Evolutionary conservation across 2,113 vertebrate genomes (phyloP), one percentile per base, ranked within the genome.

Genomic region (Forbesichthys papilliferus): DNA sequence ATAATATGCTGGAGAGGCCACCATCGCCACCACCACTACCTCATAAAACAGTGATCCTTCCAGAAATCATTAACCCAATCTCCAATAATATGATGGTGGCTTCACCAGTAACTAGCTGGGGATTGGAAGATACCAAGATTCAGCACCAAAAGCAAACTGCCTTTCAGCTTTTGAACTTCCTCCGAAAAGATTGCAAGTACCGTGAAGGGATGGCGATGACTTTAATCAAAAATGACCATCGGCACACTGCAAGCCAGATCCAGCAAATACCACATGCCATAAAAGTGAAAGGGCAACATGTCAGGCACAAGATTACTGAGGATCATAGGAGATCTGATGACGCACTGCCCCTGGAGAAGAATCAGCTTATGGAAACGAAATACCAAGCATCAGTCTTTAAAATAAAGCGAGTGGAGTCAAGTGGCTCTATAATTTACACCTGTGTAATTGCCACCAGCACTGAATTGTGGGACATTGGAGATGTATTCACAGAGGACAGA

Each of bases 381-480:
- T 69, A 62, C 61, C 71, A 73, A 18, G 48, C 18, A 5, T 81
- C 88, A 0, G 55, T 91, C 27, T 92, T 93, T 64, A 86, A 61
- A 52, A 54, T 89, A 0, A 92, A 92, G 61, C 51, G 16, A 56
- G 68, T 74, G 1, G 20, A 69, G 6, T 61, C 74, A 1, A 64
- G 66, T 6, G 79, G 84, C 9, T 71, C 33, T 60, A 47, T 89
- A 48, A 79, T 74, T 18, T 92, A 90, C 74, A 77, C 75, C 12
- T 93, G 84, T 56, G 65, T 89, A 59, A 86, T 90, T 34, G 86
- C 86, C 48, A 89, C 91, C n/a, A 72, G 83, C 60, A 89, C 79
- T 9, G 92, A 93, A 68, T 16, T 93, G 27, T 93, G 92, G 92
- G 92, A 93, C 68, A 48, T 90, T 3, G 89, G 83, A 59, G 81